Percentiles rank a stretch among this genome's conserved stretches.
Conservation (phyloP, 2,113 vertebrate species). For the Acrocephalus arundinaceus region DNA sequence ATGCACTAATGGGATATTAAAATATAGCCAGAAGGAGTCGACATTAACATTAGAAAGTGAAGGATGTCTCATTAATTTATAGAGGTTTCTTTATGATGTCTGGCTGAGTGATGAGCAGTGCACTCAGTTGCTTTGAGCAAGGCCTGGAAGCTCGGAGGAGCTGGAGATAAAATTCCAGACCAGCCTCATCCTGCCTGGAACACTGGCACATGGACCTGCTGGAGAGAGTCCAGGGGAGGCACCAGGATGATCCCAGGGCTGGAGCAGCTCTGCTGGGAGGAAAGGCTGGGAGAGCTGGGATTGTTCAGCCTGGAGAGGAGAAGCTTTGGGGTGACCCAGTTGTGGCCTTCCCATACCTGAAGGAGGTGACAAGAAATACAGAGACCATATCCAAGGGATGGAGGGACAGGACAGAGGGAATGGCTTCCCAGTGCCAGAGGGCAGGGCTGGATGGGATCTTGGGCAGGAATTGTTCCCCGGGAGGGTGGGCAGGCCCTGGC, state of each 20-base stretch:
- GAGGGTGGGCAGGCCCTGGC: not conserved
- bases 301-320: not conserved
- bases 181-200: fast-evolving
- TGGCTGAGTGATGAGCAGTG: not conserved
- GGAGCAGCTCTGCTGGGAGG: not conserved
- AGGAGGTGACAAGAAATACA: fast-evolving
- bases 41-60: not conserved
- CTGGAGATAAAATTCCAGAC: not conserved
- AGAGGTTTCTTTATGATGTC: not conserved
- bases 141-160: not conserved
- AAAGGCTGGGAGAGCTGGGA: not conserved
- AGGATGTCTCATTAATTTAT: constrained; percentile 19
- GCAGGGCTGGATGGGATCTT: fast-evolving
- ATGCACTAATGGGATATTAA: not conserved
- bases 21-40: not conserved
- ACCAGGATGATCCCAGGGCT: not conserved
- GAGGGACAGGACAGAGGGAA: fast-evolving
- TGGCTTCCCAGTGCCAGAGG: not conserved
- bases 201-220: not conserved
- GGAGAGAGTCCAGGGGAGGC: not conserved
- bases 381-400: fast-evolving
- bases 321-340: fast-evolving
- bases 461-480: not conserved
- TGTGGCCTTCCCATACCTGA: fast-evolving
- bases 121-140: not conserved